These are phyloP conservation scores for Argyra leucocephala DNA, from an alignment of 2,888 invertebrate genomes.

Conservation along the genomic window DNA sequence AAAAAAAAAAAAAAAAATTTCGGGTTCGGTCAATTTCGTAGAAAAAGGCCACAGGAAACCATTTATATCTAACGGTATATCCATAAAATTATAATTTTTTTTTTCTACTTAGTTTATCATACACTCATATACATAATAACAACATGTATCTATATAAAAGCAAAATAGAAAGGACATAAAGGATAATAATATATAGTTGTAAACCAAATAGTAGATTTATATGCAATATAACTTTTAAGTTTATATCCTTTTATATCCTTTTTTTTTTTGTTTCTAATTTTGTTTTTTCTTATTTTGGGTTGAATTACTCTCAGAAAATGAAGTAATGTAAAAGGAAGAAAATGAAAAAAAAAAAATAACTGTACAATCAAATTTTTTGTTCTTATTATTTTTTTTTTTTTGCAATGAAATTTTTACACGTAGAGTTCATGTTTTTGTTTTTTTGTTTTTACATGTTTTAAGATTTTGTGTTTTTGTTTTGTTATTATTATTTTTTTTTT, in stretches of 20 bases:
- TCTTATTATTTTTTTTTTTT: background rate
- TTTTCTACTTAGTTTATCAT: background rate
- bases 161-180: background rate
- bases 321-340: background rate
- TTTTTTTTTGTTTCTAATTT: background rate
- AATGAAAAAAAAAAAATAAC: background rate
- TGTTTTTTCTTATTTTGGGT: background rate
- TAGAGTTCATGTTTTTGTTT: background rate
- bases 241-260: background rate
- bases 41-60: slow-evolving; percentile 5
- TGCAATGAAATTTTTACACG: background rate
- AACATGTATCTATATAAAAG: background rate
- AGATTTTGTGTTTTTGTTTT: too few relatives aligned
- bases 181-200: background rate
- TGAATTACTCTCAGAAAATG: background rate
- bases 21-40: background rate
- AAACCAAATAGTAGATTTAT: background rate
- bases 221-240: slow-evolving; percentile 4
- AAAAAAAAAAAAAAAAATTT: background rate
- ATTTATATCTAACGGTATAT: background rate
- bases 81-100: background rate
- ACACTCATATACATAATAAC: background rate
- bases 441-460: background rate
- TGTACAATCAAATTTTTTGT: background rate
- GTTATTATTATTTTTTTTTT: too few relatives aligned